A percentile compares a stretch with the other conserved stretches of the same genome.
phyloP scores from a whole-genome alignment of 2,113 vertebrate genomes.

The Hyperopisus bebe region DNA sequence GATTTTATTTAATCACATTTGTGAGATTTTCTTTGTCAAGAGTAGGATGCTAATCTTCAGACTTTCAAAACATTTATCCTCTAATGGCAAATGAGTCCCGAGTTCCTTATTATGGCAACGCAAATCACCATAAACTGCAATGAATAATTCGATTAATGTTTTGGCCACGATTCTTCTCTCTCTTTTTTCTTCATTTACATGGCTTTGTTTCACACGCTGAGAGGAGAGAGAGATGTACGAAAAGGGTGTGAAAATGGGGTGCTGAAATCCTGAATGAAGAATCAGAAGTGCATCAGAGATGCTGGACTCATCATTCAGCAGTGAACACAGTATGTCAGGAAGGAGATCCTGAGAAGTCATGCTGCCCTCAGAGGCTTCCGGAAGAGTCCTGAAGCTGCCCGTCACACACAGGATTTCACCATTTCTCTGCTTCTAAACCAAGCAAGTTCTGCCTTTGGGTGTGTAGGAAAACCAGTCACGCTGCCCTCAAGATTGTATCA shows the following conservation, averaged over 20 bases:
- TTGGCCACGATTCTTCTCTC: background rate
- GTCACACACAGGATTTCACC: background rate
- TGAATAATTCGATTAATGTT: constrained; percentile 10
- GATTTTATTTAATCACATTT: constrained; percentile 12
- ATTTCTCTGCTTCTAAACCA: background rate
- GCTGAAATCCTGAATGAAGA: background rate
- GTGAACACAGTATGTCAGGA: constrained; percentile 8
- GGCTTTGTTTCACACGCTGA: background rate
- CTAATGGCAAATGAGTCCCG: background rate
- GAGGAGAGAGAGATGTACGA: background rate
- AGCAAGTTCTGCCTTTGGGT: background rate
- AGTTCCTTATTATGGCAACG: background rate
- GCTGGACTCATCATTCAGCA: background rate
- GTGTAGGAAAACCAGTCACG: background rate
- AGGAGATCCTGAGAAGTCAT: background rate
- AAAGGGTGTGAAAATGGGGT: background rate
- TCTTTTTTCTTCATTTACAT: background rate
- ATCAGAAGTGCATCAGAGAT: background rate
- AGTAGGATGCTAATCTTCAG: constrained; percentile 5
- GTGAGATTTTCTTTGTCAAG: constrained; percentile 3
- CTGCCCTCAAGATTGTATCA: background rate
- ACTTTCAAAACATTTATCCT: constrained; percentile 7
- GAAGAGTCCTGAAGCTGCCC: background rate
- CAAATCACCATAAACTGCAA: constrained; percentile 5
- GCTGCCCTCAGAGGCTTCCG: background rate